Base-by-base conservation (phyloP, 2,113 vertebrate species). In the Pelecanus crispus region DNA sequence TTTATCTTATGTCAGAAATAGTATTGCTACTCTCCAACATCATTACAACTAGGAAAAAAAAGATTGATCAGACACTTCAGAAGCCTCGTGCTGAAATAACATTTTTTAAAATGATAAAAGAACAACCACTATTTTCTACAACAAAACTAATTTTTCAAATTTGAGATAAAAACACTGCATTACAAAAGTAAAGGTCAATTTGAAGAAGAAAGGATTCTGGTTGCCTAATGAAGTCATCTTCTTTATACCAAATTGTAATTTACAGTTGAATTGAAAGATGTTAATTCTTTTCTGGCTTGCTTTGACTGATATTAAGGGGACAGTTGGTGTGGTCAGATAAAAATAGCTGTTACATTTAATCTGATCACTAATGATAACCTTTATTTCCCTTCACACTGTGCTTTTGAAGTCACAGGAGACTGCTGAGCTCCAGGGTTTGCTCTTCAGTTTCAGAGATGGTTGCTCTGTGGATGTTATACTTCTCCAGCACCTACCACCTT, bases 1-100 rank as follows among this genome's bases (percentile, higher is more conserved):
- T 97, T 97, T 94, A 36, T 98, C 95, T 96, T 61, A 49, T 91
- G 88, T 92, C 93, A 94, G 95, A 87, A 92, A 65, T 85, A 89
- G 78, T 92, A 84, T 74, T 94, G 56, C 70, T 81, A 31, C 26
- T 95, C 67, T 95, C 4, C 4, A 74, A 44, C 13, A 7, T 89
- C 95, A 86, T 92, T 92, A 49, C 36, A 94, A 88, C 77, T 40
- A 71, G 62, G 44, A 32, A 71, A 74, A 71, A 90, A 95, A 93
- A 91, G 86, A 96, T 84, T 72, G 95, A 89, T 97, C 87, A 85
- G 93, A 50, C 24, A 32, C 20, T 97, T 97, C 81, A 68, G 85
- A 96, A 74, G 14, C 72, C 45, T 84, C 49, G 47, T 85, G 36
- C 28, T 87, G 66, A 89, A 86, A 59, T 71, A 84, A 73, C 49